Evolutionary conservation across 2,888 invertebrate species (phyloP).

Genomic region (Netelia melanura): DNA sequence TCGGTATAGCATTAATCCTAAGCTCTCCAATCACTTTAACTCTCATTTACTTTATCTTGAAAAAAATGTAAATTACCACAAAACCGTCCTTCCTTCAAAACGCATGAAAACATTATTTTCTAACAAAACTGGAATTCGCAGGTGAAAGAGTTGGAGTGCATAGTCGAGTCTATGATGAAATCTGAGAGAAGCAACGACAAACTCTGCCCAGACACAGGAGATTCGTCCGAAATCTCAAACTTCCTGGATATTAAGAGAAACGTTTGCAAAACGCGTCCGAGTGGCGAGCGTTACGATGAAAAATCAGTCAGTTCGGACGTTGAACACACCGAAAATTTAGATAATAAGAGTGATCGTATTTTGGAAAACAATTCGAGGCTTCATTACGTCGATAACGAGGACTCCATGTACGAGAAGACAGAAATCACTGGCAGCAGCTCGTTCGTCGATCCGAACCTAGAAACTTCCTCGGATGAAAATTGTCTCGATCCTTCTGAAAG

Average conservation of each 20-base stretch:
- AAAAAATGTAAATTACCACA: no score
- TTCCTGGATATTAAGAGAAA: conserved; percentile 55
- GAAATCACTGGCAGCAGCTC: conserved; percentile 9
- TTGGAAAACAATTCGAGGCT: conserved; percentile 57
- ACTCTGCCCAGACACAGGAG: conserved; percentile 48
- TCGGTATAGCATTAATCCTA: no score
- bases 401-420: conserved; percentile 52
- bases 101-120: no score
- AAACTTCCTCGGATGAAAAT: conserved; percentile 18
- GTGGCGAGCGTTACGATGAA: conserved; percentile 51
- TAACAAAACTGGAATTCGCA: conserved; percentile 65
- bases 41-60: no score
- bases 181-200: conserved; percentile 56
- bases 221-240: conserved; percentile 52
- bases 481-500: conserved; percentile 24
- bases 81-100: no score
- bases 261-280: conserved; percentile 31
- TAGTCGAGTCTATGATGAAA: conserved; percentile 78
- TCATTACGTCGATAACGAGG: conserved; percentile 52
- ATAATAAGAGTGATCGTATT: conserved; percentile 56
- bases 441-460: background rate
- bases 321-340: conserved; percentile 17
- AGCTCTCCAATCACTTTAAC: no score
- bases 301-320: conserved; percentile 30
- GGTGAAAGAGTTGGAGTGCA: conserved; percentile 81